phyloP scores from a whole-genome alignment of 2,113 vertebrate genomes.

The Stegostoma tigrinum region DNA sequence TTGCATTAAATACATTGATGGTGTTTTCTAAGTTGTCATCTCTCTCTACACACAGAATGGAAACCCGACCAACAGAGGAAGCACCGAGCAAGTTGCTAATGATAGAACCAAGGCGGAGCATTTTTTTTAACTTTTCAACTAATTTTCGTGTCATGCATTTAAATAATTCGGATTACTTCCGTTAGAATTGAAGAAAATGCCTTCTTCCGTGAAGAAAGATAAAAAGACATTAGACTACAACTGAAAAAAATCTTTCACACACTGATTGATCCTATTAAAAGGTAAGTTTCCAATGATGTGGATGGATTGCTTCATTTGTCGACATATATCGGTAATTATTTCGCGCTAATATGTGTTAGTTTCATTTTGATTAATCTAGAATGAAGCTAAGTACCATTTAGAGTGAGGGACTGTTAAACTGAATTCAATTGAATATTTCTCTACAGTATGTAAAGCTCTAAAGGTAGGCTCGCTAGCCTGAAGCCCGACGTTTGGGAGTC shows the following conservation, averaged over 20 bases:
- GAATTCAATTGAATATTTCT: constrained; percentile 29
- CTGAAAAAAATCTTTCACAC: too few relatives aligned
- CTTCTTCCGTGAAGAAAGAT: not conserved
- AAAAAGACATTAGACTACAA: not conserved
- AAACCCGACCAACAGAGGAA: not conserved
- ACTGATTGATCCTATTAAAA: not conserved
- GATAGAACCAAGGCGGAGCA: not conserved
- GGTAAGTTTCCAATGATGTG: not conserved
- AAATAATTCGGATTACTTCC: not conserved
- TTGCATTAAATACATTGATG: not conserved
- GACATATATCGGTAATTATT: not conserved
- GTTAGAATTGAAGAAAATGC: not conserved
- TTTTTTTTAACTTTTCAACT: not conserved
- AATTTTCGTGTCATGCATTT: not conserved
- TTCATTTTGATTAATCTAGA: not conserved
- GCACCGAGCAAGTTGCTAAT: not conserved
- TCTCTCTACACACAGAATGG: not conserved
- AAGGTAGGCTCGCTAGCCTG: constrained; percentile 22
- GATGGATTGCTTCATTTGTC: not conserved
- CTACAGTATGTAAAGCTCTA: constrained; percentile 12
- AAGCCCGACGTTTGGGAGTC: constrained; percentile 29
- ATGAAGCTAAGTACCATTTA: not conserved
- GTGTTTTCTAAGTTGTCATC: not conserved
- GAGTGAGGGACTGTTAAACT: not conserved
- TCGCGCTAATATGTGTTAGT: not conserved